These are phyloP conservation scores for Galeruca laticollis DNA, from an alignment of 2,888 invertebrate genomes.

Conservation along the genomic window DNA sequence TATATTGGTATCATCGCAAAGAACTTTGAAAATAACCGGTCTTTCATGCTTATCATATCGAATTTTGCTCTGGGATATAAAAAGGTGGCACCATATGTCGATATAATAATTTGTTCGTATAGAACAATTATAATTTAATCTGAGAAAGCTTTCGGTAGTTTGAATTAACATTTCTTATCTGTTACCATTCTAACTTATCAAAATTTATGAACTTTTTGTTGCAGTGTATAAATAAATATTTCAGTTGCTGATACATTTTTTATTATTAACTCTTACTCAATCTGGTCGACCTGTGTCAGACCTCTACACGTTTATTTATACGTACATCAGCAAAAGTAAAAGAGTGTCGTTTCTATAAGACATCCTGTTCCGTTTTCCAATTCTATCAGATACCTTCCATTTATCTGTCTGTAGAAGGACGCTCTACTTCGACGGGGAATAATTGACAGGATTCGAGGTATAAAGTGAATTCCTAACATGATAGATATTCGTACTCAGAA, in stretches of 20 bases:
- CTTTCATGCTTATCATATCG: too few species aligned
- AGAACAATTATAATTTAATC: too few species aligned
- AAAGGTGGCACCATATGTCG: too few species aligned
- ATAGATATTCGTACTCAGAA: constrained; percentile 53
- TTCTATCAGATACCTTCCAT: constrained; percentile 45
- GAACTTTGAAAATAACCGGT: too few species aligned
- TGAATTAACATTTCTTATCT: too few species aligned
- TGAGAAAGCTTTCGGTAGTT: too few species aligned
- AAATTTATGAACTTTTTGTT: too few species aligned
- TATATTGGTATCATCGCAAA: too few species aligned
- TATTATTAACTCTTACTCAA: neutral
- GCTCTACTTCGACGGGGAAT: constrained; percentile 57
- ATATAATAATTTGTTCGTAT: too few species aligned
- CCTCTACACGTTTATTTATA: constrained; percentile 34
- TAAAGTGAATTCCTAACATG: constrained; percentile 63
- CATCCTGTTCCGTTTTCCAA: constrained; percentile 36
- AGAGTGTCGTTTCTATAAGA: constrained; percentile 41
- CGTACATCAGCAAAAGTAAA: constrained; percentile 31
- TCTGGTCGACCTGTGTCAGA: constrained; percentile 16
- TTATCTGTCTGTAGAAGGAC: constrained; percentile 44
- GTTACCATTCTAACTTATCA: too few species aligned
- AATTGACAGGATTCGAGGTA: constrained; percentile 63
- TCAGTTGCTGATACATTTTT: neutral
- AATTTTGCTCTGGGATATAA: too few species aligned
- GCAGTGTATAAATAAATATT: neutral